Evolutionary conservation across 2,113 vertebrate species (phyloP).

Genomic region (Nesospiza acunhae): DNA sequence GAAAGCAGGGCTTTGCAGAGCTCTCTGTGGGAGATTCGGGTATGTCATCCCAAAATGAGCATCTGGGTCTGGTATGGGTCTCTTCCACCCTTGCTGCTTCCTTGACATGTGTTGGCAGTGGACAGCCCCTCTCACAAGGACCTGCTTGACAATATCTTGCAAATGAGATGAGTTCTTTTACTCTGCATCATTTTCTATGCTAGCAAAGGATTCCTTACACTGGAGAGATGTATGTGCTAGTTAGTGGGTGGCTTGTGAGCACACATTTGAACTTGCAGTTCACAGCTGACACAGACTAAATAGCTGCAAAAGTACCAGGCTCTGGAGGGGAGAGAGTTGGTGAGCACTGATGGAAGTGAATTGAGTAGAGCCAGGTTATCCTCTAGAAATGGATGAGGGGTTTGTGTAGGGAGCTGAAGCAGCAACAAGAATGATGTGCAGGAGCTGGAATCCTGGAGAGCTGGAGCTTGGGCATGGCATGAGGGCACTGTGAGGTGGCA

Average conservation of each 20-base stretch:
- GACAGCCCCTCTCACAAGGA: background rate
- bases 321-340: background rate
- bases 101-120: fast-evolving
- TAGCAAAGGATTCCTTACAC: background rate
- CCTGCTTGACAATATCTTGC: background rate
- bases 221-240: background rate
- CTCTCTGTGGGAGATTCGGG: conserved; percentile 95
- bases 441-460: background rate
- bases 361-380: background rate
- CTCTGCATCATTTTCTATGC: background rate
- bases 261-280: background rate
- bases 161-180: background rate
- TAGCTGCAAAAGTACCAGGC: background rate
- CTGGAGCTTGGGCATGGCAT: fast-evolving
- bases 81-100: background rate
- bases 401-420: background rate
- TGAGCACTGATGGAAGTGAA: background rate
- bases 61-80: background rate
- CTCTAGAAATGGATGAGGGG: background rate
- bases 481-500: background rate
- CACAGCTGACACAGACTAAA: background rate
- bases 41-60: conserved; percentile 35
- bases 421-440: background rate
- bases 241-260: background rate
- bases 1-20: conserved; percentile 88